Conservation (phyloP, 2,113 vertebrate genomes). For the zebrafish (Danio rerio) region GRCz12tu NC_133178.1:13606501-13607000, state of each 20-base stretch:
- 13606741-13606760: background rate
- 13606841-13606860: slow-evolving; percentile 23
- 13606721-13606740: background rate
- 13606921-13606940: background rate
- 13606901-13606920: slow-evolving; percentile 22
- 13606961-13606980: background rate
- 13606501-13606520: too few relatives aligned
- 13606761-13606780: background rate
- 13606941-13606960: slow-evolving; percentile 2
- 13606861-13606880: background rate
- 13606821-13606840: background rate
- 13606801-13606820: slow-evolving; percentile 14
- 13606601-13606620: too few relatives aligned
- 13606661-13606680: too few relatives aligned
- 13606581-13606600: too few relatives aligned
- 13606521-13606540: too few relatives aligned
- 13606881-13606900: slow-evolving; percentile 22
- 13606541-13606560: too few relatives aligned
- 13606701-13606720: too few relatives aligned
- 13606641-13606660: too few relatives aligned
- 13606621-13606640: too few relatives aligned
- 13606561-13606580: too few relatives aligned
- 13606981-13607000: background rate
- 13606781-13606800: background rate
- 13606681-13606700: background rate